A percentile compares a stretch with the other conserved stretches of the same genome.
Conservation (phyloP, 2,113 vertebrate genomes). For the Cephalophus harveyi region DNA sequence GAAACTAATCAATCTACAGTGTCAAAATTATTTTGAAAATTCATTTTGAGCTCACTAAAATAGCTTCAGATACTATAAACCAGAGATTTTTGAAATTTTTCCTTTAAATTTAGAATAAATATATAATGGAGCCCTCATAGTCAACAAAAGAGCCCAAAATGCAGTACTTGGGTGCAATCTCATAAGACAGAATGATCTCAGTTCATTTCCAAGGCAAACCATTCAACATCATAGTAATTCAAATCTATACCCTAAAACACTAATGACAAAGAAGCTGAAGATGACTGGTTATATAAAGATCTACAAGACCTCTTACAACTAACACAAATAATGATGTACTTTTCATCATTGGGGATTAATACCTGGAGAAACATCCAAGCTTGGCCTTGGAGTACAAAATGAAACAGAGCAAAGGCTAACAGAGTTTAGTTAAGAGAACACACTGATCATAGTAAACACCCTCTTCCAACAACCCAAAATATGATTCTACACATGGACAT, state of each 20-base stretch:
- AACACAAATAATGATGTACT: neutral
- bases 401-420: neutral
- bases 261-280: neutral
- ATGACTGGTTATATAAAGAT: neutral
- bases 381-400: neutral
- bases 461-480: neutral
- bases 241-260: neutral
- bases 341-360: neutral
- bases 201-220: neutral
- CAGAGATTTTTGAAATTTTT: neutral
- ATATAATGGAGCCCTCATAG: neutral
- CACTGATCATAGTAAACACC: neutral
- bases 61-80: neutral
- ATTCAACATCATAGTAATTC: neutral
- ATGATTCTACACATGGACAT: neutral
- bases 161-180: neutral
- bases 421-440: neutral
- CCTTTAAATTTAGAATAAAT: slow-evolving; percentile 11
- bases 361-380: neutral
- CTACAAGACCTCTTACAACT: neutral
- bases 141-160: neutral
- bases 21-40: slow-evolving; percentile 13
- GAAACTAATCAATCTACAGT: neutral
- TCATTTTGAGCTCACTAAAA: neutral
- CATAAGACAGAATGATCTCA: neutral